Evolutionary conservation across 2,113 vertebrate species (phyloP).

Genomic region (Myrmecobius fasciatus): DNA sequence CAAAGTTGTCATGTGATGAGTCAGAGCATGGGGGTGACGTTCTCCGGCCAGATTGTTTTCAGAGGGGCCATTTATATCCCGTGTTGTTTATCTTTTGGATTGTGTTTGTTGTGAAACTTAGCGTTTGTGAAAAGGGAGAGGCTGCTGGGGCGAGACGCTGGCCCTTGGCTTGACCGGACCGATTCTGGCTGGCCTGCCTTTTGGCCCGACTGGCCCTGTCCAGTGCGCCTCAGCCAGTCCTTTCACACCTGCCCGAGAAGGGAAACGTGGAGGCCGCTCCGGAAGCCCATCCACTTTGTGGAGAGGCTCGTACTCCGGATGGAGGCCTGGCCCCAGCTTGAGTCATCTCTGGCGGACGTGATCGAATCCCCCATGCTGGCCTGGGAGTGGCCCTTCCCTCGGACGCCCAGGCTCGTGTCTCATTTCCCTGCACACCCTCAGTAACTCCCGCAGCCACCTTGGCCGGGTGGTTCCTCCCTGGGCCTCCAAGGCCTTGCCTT

Average conservation of each 20-base stretch:
- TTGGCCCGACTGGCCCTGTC: background rate
- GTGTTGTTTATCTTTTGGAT: background rate
- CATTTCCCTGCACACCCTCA: background rate
- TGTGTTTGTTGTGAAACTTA: background rate
- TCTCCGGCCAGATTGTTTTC: conserved; percentile 60
- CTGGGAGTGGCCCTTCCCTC: too few species aligned
- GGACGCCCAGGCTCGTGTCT: background rate
- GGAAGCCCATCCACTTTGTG: background rate
- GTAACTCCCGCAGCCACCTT: background rate
- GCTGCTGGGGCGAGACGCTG: background rate
- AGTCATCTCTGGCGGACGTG: background rate
- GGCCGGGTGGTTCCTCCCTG: background rate
- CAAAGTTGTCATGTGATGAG: conserved; percentile 60
- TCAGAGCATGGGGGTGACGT: conserved; percentile 36
- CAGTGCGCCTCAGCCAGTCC: background rate
- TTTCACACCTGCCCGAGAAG: fast-evolving
- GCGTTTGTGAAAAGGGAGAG: background rate
- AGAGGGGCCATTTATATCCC: conserved; percentile 30
- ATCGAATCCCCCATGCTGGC: too few species aligned
- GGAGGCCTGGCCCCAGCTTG: background rate
- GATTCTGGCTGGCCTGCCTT: background rate
- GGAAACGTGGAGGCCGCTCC: background rate
- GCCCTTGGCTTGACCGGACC: background rate
- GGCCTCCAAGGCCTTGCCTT: background rate
- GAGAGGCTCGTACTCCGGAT: background rate